These are phyloP conservation scores for Lepidiolamprologus cunningtoni DNA, from an alignment of 2,113 vertebrate species.

Conservation along the genomic window DNA sequence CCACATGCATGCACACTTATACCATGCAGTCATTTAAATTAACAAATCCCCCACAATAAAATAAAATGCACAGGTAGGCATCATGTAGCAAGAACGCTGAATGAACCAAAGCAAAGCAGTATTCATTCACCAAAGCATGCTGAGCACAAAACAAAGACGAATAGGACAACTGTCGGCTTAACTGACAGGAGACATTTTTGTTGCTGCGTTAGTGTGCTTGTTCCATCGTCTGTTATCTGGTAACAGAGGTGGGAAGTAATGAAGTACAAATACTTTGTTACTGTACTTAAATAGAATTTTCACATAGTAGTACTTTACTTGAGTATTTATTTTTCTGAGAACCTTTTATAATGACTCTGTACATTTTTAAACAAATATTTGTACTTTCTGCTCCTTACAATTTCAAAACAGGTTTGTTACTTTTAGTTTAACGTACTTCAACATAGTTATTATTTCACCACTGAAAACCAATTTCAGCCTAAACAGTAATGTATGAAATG, in stretches of 20 bases:
- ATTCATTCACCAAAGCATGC: background rate
- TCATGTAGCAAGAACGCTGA: background rate
- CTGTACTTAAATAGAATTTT: background rate
- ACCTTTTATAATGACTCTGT: background rate
- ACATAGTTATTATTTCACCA: background rate
- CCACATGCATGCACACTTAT: background rate
- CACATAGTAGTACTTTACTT: background rate
- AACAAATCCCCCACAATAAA: background rate
- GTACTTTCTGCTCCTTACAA: background rate
- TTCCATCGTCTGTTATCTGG: background rate
- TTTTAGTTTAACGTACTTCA: background rate
- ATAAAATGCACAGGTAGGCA: background rate
- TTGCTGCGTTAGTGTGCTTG: background rate
- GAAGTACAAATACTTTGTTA: background rate
- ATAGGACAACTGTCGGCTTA: background rate
- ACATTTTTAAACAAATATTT: background rate
- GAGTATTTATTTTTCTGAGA: background rate
- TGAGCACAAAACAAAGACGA: background rate
- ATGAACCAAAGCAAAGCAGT: background rate
- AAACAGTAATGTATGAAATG: background rate
- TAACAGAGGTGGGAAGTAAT: background rate
- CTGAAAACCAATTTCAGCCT: background rate
- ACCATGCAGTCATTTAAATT: slow-evolving; percentile 11
- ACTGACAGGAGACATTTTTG: background rate
- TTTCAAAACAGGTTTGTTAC: background rate